Evolutionary conservation across 2,797 vertebrate species (phyloP), one percentile per base, ranked within the genome.

Genomic region (Loriculus beryllinus): DNA sequence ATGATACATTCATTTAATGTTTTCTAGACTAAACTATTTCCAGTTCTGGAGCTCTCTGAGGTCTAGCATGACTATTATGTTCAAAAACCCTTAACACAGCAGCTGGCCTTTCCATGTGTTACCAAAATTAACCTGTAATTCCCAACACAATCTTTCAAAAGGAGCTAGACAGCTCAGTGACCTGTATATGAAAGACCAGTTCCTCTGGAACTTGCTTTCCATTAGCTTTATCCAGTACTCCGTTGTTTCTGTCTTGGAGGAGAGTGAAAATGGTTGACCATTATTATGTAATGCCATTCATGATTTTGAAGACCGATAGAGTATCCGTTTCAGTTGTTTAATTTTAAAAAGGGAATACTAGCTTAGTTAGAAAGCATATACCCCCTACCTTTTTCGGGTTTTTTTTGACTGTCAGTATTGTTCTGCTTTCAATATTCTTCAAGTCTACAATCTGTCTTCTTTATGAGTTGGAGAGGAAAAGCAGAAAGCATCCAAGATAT

Each of bases 351-450:
- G 0, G 0, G 12, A 84, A n/a, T 43, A 15, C 14, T 77, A 56
- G 18, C 6, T 49, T 79, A 51, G 18, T 52, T 25, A 33, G 28
- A 57, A 85, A 33, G 7, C 31, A 26, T 16, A 11, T 29, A 5
- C 13, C 6, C 4, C 9, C 35, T 6, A 39, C 7, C 5, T 3
- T 3, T 1, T 6, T 28, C 14, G 37, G 37, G 9, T 6, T 10
- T 63, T 2, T 8, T 5, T 9, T 64, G 2, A 33, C 26, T 60
- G 5, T 37, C 37, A 18, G 1, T 37, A 40, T 31, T 56, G 4
- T 47, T 75, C 13, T 60, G 8, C 22, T 68, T 70, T 76, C 60
- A 51, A 76, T 10, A 26, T 75, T 45, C 8, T 54, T 43, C 45
- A 43, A 2, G 71, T 68, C 37, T 56, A 18, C 28, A 22, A 1